Evolutionary conservation across 1,140 invertebrate species (phyloP).

Genomic region (Drosophila elegans): DNA sequence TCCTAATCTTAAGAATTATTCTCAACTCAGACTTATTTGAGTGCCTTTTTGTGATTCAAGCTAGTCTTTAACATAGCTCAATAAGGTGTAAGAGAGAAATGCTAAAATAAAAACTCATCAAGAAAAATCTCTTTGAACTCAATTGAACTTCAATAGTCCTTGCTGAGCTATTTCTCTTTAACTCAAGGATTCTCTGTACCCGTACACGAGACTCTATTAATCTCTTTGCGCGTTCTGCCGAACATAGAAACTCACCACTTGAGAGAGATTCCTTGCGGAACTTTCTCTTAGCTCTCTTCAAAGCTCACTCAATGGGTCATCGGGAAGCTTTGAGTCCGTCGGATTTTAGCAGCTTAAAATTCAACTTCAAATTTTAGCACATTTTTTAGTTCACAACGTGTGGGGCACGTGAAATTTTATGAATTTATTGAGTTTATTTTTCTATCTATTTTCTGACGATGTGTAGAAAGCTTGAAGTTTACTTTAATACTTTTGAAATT

Average conservation of each 20-base stretch:
- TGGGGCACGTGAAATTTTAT: slow-evolving; percentile 69
- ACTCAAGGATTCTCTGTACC: neutral
- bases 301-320: slow-evolving; percentile 44
- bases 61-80: neutral
- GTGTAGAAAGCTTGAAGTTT: slow-evolving; percentile 41
- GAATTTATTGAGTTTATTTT: slow-evolving; percentile 68
- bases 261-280: slow-evolving; percentile 20
- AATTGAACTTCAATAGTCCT: neutral
- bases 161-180: neutral
- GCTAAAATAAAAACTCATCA: neutral
- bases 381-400: slow-evolving; percentile 69
- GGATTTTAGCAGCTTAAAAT: slow-evolving; percentile 11
- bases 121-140: neutral
- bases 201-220: neutral
- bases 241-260: slow-evolving; percentile 47
- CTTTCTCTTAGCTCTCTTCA: slow-evolving; percentile 9
- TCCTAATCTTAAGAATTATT: too few relatives aligned
- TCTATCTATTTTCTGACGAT: slow-evolving; percentile 14
- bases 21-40: neutral
- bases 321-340: slow-evolving; percentile 44
- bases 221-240: neutral
- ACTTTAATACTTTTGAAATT: slow-evolving; percentile 1
- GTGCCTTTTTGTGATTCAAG: neutral
- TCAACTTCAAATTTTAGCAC: slow-evolving; percentile 50
- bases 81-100: neutral